Percentiles rank a stretch among this genome's conserved stretches.
phyloP scores from a whole-genome alignment of 1,140 invertebrate species.

The Papilio helenus region DNA sequence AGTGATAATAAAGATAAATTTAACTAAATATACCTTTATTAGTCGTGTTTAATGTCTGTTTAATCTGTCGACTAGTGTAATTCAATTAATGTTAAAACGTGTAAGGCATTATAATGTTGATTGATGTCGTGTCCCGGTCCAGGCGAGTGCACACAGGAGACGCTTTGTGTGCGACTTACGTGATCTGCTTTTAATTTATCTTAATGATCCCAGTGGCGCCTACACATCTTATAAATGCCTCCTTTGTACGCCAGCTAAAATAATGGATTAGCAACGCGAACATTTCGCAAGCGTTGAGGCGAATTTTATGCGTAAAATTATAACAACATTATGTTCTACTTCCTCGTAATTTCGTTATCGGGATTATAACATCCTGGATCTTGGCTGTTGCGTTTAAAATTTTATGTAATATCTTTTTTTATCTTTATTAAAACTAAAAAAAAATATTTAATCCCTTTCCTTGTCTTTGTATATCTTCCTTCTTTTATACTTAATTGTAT shows the following conservation, averaged over 20 bases:
- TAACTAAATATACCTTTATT: conserved; percentile 9
- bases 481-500: too few species aligned
- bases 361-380: background rate
- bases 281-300: conserved; percentile 17
- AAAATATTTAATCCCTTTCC: too few species aligned
- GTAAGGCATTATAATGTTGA: conserved; percentile 32
- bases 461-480: background rate
- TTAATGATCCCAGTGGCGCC: conserved; percentile 56
- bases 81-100: conserved; percentile 35
- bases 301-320: conserved; percentile 20
- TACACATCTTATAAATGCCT: conserved; percentile 34
- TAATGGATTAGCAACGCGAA: conserved; percentile 37
- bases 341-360: conserved; percentile 14
- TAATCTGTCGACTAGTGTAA: conserved; percentile 26
- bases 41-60: conserved; percentile 12
- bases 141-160: conserved; percentile 29
- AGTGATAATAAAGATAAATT: background rate
- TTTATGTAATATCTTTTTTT: background rate
- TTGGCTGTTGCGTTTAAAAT: background rate
- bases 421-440: too few species aligned
- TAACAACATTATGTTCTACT: conserved; percentile 22
- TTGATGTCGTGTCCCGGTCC: conserved; percentile 16
- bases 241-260: conserved; percentile 30
- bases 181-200: conserved; percentile 64
- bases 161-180: conserved; percentile 45